These are phyloP conservation scores for Stenurella melanura DNA, from an alignment of 2,888 invertebrate species.

Conservation along the genomic window DNA sequence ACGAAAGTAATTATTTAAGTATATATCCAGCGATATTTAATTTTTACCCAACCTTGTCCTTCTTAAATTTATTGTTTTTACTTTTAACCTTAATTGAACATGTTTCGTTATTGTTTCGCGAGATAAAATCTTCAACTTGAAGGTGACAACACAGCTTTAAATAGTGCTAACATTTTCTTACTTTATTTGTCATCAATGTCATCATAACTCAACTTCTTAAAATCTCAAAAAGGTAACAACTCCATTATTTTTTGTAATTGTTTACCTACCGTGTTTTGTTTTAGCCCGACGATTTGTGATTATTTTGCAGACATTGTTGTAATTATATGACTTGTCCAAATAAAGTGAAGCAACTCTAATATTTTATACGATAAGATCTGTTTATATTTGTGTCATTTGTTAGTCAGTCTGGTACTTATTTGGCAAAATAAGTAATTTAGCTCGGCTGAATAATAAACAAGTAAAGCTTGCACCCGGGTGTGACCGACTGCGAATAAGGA, in stretches of 20 bases:
- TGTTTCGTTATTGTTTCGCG: not conserved
- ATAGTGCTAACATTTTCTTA: not conserved
- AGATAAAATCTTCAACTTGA: conserved; percentile 1
- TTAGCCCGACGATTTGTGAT: no score
- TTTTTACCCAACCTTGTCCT: not conserved
- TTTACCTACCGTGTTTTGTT: not conserved
- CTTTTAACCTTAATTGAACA: not conserved
- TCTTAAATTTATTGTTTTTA: not conserved
- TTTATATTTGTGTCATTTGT: no score
- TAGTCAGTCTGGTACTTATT: no score
- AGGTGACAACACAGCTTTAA: not conserved
- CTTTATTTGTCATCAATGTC: not conserved
- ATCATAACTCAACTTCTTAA: not conserved
- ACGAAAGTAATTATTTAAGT: not conserved
- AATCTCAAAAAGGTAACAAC: not conserved
- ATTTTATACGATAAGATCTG: no score
- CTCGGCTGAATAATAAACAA: no score
- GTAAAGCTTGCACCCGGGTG: no score
- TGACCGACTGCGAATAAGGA: no score
- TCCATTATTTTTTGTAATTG: not conserved
- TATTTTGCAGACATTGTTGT: no score
- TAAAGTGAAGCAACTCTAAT: no score
- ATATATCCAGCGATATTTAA: not conserved
- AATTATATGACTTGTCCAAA: no score
- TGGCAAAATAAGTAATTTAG: no score